Evolutionary conservation across 2,888 invertebrate species (phyloP), one percentile per base, ranked within the genome.

Genomic region (Cotesia congregata): DNA sequence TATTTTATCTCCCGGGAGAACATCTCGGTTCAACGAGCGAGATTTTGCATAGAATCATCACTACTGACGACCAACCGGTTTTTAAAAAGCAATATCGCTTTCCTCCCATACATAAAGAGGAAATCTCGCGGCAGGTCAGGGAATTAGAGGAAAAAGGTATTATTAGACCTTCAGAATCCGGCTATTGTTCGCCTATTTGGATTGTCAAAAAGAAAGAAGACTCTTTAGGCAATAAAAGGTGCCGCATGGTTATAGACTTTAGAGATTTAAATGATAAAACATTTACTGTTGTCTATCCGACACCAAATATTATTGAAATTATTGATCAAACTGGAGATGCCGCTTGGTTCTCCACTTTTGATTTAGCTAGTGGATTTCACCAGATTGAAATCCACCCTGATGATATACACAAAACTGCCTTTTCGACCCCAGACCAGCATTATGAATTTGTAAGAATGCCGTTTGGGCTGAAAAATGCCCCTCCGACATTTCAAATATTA

Each of bases 401-500:
- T 4, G 17, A 62, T 4, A 17, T 12, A 0, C 62, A 17, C 17
- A 62, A 62, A 62, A 72, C 72, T 12, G 72, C 20, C 2, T 72
- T 72, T 12, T 72, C 72, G 0, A 72, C 72, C 0, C 61, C 72
- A 0, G 17, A 72, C 20, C 60, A 62, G 1, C 72, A 60, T n/a
- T 60, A 72, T 61, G 60, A 30, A 40, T 72, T 60, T n/a, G 2
- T 72, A 12, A 60, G 40, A 0, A 38, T 72, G 7, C 50, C 59
- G 15, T 60, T 65, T 9, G 72, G 72, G 30, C n/a, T 72, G 1
- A 59, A 60, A 15, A 72, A 72, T 62, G 72, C 60, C 6, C 62
- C 72, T 12, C 61, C 60, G 1, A 15, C 64, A 9, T 60, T 72
- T 5, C 72, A 72, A 12, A 60, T 41, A 60, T n/a, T 15, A n/a